Percentiles rank a stretch among this genome's conserved stretches.
Evolutionary conservation across 2,797 vertebrate genomes (phyloP).

Genomic region (Sebastes oblongus): DNA sequence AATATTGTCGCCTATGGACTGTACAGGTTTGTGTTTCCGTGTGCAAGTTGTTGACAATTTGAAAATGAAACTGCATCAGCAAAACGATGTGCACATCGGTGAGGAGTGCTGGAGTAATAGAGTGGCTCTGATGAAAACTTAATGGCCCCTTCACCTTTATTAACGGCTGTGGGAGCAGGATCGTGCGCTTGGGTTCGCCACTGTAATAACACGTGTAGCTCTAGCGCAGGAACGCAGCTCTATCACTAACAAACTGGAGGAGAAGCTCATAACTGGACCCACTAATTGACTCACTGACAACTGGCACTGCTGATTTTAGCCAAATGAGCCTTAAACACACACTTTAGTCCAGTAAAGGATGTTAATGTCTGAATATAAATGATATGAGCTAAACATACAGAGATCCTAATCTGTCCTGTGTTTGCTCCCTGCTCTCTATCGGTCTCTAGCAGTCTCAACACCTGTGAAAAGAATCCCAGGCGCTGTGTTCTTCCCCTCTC

Average conservation of each 20-base stretch:
- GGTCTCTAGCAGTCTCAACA: neutral
- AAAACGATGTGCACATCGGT: conserved; percentile 59
- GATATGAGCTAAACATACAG: neutral
- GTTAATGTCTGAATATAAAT: neutral
- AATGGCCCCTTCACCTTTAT: conserved; percentile 78
- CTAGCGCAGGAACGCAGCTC: conserved; percentile 10
- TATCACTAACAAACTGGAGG: conserved; percentile 28
- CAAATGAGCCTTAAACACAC: conserved; percentile 39
- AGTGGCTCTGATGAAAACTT: conserved; percentile 77
- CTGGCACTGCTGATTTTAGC: conserved; percentile 32
- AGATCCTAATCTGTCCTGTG: neutral
- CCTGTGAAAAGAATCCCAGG: conserved; percentile 17
- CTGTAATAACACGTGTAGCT: conserved; percentile 34
- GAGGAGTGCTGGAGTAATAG: conserved; percentile 66
- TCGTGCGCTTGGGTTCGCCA: conserved; percentile 34
- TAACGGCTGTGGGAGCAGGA: conserved; percentile 63
- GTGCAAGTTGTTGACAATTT: conserved; percentile 36
- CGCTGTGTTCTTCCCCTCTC: conserved; percentile 20
- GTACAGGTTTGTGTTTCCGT: neutral
- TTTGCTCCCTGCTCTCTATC: neutral
- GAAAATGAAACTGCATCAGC: conserved; percentile 45
- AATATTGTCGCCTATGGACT: neutral
- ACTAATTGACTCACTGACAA: conserved; percentile 48
- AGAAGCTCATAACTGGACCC: conserved; percentile 16
- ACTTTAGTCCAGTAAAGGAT: neutral